Evolutionary conservation across 2,113 vertebrate genomes (phyloP), one percentile per base, ranked within the genome.

Genomic region (Onychostoma macrolepis): DNA sequence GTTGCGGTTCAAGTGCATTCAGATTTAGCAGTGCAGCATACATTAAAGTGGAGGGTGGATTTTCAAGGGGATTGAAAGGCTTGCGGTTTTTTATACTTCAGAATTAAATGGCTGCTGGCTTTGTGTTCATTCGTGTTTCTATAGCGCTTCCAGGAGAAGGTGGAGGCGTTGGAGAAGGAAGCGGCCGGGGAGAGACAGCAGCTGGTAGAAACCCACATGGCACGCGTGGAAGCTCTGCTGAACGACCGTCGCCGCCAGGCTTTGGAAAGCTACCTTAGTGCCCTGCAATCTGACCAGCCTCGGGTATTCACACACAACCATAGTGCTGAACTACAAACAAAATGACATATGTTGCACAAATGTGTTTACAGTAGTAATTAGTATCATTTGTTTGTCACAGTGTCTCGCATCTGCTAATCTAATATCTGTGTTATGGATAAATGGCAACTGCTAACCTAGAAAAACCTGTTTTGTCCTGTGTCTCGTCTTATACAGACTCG

Each of bases 151-250:
- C 98, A 99, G 92, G 96, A 97, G 6, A 97, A 96, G 93, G 97
- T 99, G 84, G 98, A 99, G 88, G 96, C 97, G 19, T 93, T 99
- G 85, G 98, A 99, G 94, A 97, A 97, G 86, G 97, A 99, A 90
- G 97, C 98, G 3, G 98, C 97, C 0, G 97, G 96, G 0, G 98
- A 99, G 95, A 96, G 99, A 87, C 98, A 99, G 94, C 98, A 99
- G 93, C 94, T 99, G 45, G 97, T 99, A 87, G 98, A 99, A 84
- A 99, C 98, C 4, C 98, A 99, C 92, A 95, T 99, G 92, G 97
- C 97, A 26, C 97, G 97, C 0, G 98, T 99, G 75, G 98, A 99
- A 87, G 96, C 98, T 58, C 96, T 99, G 94, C 93, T 99, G 88
- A 99, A 98, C 0, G 97, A 98, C 86, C 97, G 96, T 21, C 95